These are phyloP conservation scores for Bergia puertoricense DNA, from an alignment of 92 coral and sea anemone genomes.

Conservation along the genomic window DNA sequence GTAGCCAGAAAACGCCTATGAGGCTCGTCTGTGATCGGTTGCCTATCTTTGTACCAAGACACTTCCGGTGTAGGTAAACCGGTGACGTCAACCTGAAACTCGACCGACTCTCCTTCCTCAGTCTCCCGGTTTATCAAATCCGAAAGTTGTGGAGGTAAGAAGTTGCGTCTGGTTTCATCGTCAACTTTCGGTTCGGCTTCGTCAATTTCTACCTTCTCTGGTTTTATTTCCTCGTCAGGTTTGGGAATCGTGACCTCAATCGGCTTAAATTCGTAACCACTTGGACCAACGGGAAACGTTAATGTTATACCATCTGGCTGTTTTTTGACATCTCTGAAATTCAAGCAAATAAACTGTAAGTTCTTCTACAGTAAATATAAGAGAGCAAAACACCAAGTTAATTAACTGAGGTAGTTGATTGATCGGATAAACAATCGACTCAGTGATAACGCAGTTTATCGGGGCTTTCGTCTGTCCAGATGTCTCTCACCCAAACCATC, in stretches of 20 bases:
- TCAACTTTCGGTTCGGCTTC: conserved; percentile 48
- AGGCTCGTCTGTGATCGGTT: conserved; percentile 67
- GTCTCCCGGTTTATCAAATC: conserved; percentile 62
- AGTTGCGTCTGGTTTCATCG: conserved; percentile 43
- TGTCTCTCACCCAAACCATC: neutral
- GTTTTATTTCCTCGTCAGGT: conserved; percentile 42
- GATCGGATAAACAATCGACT: too few relatives aligned
- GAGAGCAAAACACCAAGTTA: neutral
- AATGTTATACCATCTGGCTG: conserved; percentile 63
- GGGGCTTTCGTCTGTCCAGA: too few relatives aligned
- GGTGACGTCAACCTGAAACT: conserved; percentile 72
- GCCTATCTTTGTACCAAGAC: conserved; percentile 81
- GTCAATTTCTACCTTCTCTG: conserved; percentile 2
- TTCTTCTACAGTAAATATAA: conserved; percentile 11
- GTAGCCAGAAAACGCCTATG: conserved; percentile 73
- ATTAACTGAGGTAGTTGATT: too few relatives aligned
- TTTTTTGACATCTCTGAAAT: conserved; percentile 53
- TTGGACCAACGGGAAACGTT: conserved; percentile 60
- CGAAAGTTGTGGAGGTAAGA: conserved; percentile 69
- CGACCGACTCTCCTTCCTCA: conserved; percentile 72
- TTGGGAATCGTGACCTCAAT: conserved; percentile 71
- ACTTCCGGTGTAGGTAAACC: conserved; percentile 79
- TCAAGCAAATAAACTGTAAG: neutral
- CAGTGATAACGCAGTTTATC: too few relatives aligned
- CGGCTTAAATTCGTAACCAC: conserved; percentile 62